Percentiles rank a stretch among this genome's conserved stretches.
phyloP scores from a whole-genome alignment of 2,113 vertebrate species.

The Xiphophorus maculatus region DNA sequence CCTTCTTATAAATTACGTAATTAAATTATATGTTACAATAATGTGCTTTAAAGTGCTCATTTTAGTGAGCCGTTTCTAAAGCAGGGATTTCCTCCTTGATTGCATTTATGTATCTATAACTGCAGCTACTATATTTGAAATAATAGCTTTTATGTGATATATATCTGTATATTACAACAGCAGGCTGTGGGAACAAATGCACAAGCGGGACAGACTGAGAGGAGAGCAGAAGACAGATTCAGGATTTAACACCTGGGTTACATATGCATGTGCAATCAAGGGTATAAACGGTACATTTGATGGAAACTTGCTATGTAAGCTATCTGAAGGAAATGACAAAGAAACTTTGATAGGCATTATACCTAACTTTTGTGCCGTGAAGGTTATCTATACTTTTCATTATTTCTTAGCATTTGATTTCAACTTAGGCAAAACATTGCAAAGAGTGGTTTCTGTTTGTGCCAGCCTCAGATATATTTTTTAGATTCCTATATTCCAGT shows the following conservation, averaged over 20 bases:
- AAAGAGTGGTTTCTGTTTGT: background rate
- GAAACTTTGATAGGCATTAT: background rate
- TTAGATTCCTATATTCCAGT: background rate
- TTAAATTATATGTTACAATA: slow-evolving; percentile 45
- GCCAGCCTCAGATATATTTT: background rate
- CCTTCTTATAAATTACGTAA: slow-evolving; percentile 55
- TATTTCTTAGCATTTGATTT: too few species aligned
- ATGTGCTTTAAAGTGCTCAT: slow-evolving; percentile 24
- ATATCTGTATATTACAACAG: too few species aligned
- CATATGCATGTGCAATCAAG: background rate
- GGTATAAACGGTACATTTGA: background rate
- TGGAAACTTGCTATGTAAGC: background rate
- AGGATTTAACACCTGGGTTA: too few species aligned
- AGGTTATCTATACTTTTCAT: background rate
- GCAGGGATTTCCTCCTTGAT: slow-evolving; percentile 23
- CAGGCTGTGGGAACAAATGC: too few species aligned
- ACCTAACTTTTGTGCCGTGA: background rate
- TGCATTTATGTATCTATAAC: slow-evolving; percentile 22
- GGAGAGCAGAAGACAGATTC: too few species aligned
- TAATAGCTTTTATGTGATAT: background rate
- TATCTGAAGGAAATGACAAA: background rate
- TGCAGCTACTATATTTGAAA: slow-evolving; percentile 1
- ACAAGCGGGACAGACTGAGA: too few species aligned
- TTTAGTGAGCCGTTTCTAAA: slow-evolving; percentile 19
- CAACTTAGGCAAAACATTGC: too few species aligned